Evolutionary conservation across 1,140 invertebrate species (phyloP).

Genomic region (Portunus trituberculatus): DNA sequence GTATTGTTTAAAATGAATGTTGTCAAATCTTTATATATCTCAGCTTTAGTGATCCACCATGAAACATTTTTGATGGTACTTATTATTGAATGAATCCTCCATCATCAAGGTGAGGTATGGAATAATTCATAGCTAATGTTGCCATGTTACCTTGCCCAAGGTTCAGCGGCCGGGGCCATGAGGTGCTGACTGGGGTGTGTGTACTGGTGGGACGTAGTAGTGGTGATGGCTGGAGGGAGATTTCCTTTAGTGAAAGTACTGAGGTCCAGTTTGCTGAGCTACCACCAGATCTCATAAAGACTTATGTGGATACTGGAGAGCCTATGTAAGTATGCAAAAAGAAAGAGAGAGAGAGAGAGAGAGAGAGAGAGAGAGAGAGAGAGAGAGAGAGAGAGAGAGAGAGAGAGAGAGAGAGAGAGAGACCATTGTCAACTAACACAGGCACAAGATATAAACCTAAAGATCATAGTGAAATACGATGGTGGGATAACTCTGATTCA

Average conservation of each 20-base stretch:
- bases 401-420: too few relatives aligned
- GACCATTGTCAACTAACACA: too few relatives aligned
- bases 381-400: too few relatives aligned
- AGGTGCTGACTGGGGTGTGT: constrained; percentile 34
- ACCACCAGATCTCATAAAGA: background rate
- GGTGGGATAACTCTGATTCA: too few relatives aligned
- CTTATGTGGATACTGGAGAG: constrained; percentile 27
- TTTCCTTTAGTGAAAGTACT: constrained; percentile 38
- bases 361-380: too few relatives aligned
- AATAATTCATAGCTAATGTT: too few relatives aligned
- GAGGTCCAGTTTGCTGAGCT: constrained; percentile 42
- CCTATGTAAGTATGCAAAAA: background rate
- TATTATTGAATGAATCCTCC: too few relatives aligned
- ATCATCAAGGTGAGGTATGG: background rate
- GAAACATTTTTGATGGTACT: too few relatives aligned
- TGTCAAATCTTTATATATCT: background rate
- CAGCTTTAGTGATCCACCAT: too few relatives aligned
- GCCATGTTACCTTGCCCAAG: background rate
- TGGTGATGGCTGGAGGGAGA: background rate
- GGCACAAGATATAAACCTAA: too few relatives aligned
- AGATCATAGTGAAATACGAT: too few relatives aligned
- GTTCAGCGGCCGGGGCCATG: background rate
- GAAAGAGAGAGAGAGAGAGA: too few relatives aligned
- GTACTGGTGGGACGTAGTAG: background rate
- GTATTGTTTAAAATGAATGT: background rate